Base-by-base conservation (phyloP, 1,140 invertebrate genomes). In the Neodiprion lecontei region DNA sequence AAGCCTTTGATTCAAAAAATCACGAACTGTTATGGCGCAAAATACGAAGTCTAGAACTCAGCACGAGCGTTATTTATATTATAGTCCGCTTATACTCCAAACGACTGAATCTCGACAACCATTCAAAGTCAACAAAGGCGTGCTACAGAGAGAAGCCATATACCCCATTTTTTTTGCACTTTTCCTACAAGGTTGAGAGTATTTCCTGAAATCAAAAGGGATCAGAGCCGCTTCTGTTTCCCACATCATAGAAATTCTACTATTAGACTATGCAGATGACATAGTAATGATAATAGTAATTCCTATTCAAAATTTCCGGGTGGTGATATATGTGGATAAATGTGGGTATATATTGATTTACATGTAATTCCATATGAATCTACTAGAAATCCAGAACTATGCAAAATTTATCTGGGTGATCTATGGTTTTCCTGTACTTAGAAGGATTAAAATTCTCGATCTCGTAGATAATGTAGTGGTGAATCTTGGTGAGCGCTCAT, bases 201-300 rank as follows among this genome's bases (percentile, higher is more conserved):
- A 66, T 0, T 79, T 74, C 61, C 75, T 79, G 12, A 11, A 49
- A 1, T 49, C 3, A 0, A 21, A 72, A 14, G 74, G 75, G 21
- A 50, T 75, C 65, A 50, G 67, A 49, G 77, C 76, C 21, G 40
- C 76, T 10, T 28, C 47, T 4, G 17, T 23, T 5, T 66, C 74
- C n/a, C 21, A 67, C 14, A 12, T 50, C 21, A 69, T 47, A 48
- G 71, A 74, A 3, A 49, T 80, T 9, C 67, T 50, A 10, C 23
- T 72, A 7, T 49, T 79, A 5, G 48, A 72, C 48, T 80, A 78
- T 68, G 76, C 76, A 9, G 77, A 79, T 65, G 79, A 80, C 61
- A 14, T 79, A 3, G 76, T 76, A 9, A 49, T 80, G 1, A 47
- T 78, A 8, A 67, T 75, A n/a, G 70, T 21, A 21, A 21, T 21